Evolutionary conservation across 2,797 vertebrate genomes (phyloP).

Genomic region (Thripadectes ignobilis): DNA sequence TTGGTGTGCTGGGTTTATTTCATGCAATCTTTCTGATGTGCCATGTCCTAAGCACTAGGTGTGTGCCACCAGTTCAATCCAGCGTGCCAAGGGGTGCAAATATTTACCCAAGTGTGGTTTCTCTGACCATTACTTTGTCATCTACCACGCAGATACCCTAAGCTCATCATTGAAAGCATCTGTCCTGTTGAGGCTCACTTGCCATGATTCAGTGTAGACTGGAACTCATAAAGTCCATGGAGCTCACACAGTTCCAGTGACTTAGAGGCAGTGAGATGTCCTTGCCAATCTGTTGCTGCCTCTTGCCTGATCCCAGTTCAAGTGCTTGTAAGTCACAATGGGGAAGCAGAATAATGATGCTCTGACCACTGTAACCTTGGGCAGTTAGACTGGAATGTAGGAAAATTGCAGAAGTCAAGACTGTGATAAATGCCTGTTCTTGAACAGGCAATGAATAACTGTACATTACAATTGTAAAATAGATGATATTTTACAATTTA

Average conservation of each 20-base stretch:
- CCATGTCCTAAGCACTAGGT: not conserved
- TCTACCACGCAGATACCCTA: not conserved
- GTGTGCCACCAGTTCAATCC: not conserved
- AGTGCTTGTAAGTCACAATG: not conserved
- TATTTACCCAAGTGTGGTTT: not conserved
- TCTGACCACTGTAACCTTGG: constrained; percentile 31
- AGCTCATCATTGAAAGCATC: not conserved
- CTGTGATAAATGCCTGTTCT: constrained; percentile 1
- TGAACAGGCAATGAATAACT: constrained; percentile 17
- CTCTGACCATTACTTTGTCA: not conserved
- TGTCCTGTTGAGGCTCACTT: not conserved
- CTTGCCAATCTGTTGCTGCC: not conserved
- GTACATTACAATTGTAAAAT: constrained; percentile 1
- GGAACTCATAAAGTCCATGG: not conserved
- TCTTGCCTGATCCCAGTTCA: not conserved
- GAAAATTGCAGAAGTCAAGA: not conserved
- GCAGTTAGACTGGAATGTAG: not conserved
- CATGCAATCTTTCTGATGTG: not conserved
- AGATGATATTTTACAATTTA: constrained; percentile 30
- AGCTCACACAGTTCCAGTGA: not conserved
- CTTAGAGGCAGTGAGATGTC: not conserved
- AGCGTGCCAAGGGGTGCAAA: not conserved
- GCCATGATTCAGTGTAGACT: not conserved
- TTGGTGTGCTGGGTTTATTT: not conserved
- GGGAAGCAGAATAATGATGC: not conserved